A percentile compares a stretch with the other conserved stretches of the same genome.
These are phyloP conservation scores for Coreoperca whiteheadi DNA, from an alignment of 2,113 vertebrate genomes.

Conservation along the genomic window DNA sequence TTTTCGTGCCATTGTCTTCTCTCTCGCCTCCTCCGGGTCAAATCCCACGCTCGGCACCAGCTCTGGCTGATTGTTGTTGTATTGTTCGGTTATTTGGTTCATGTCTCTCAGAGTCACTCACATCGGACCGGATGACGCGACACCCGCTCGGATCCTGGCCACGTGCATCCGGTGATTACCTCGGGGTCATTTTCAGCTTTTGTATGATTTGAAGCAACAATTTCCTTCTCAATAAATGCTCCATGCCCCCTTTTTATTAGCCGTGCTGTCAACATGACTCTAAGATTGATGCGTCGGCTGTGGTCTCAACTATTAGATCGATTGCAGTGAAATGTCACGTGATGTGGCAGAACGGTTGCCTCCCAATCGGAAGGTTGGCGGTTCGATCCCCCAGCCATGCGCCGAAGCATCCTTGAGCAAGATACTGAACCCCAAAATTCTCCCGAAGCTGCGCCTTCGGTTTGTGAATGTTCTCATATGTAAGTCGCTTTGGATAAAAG, in stretches of 20 bases:
- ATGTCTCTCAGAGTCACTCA: constrained; percentile 11
- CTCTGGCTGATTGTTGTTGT: neutral
- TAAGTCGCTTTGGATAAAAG: no score
- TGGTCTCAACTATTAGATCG: neutral
- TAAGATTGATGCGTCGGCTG: neutral
- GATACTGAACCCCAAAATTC: no score
- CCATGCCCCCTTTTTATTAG: neutral
- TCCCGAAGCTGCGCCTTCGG: no score
- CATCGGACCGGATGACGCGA: neutral
- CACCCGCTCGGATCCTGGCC: neutral
- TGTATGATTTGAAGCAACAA: neutral
- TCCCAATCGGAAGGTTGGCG: no score
- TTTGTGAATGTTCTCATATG: no score
- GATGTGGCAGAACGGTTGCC: no score
- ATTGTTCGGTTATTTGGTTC: neutral
- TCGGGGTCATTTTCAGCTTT: neutral
- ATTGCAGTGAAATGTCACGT: neutral
- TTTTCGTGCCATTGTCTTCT: neutral
- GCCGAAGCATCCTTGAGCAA: no score
- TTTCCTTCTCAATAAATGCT: neutral
- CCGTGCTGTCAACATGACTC: neutral
- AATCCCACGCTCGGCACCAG: neutral
- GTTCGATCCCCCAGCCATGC: no score
- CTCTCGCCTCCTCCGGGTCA: constrained; percentile 1
- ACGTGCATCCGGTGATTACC: no score